These are phyloP conservation scores for Anguilla anguilla DNA, from an alignment of 2,797 vertebrate species.

Conservation along the genomic window DNA sequence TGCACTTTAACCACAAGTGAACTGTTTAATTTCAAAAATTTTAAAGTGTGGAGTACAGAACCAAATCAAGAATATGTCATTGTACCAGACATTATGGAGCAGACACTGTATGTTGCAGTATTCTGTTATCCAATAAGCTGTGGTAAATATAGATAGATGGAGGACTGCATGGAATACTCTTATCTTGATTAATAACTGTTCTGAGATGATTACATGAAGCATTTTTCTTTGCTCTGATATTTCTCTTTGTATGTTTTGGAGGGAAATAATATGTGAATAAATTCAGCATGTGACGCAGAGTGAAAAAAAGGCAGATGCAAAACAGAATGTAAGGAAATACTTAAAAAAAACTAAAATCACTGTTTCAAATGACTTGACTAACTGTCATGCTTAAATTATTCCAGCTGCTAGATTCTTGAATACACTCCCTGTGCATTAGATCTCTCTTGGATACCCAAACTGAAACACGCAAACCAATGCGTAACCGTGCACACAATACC, in stretches of 20 bases:
- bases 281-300: not conserved
- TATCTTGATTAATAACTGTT: conserved; percentile 35
- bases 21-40: too few relatives aligned
- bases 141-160: conserved; percentile 35
- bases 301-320: not conserved
- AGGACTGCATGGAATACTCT: not conserved
- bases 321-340: not conserved
- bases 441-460: not conserved
- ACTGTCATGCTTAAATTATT: not conserved
- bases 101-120: not conserved
- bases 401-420: not conserved
- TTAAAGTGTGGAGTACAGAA: too few relatives aligned
- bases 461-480: not conserved
- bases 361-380: not conserved
- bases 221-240: not conserved
- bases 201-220: conserved; percentile 17
- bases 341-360: not conserved
- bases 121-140: conserved; percentile 23
- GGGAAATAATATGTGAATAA: not conserved
- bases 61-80: too few relatives aligned
- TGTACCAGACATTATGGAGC: too few relatives aligned
- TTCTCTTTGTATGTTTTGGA: not conserved
- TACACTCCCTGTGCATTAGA: not conserved
- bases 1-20: too few relatives aligned
- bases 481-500: not conserved